Evolutionary conservation across 2,113 vertebrate genomes (phyloP).

Genomic region (Nettapus auritus): DNA sequence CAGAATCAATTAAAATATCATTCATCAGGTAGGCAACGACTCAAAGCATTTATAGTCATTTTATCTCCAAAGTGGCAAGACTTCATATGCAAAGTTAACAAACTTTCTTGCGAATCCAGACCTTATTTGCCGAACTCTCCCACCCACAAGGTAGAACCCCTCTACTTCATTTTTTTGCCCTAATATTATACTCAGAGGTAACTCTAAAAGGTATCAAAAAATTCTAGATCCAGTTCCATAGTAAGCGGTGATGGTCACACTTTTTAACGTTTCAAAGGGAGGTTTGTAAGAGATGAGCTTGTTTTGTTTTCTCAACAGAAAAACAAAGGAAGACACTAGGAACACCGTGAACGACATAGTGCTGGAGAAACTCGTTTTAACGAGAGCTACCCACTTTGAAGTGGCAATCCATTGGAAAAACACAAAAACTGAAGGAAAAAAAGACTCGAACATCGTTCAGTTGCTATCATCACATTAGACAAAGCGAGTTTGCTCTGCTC

Average conservation of each 20-base stretch:
- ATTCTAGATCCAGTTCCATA: not conserved
- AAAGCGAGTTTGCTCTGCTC: not conserved
- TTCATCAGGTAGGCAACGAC: not conserved
- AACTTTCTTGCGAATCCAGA: not conserved
- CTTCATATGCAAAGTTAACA: not conserved
- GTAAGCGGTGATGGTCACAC: not conserved
- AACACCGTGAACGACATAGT: not conserved
- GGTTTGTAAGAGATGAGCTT: not conserved
- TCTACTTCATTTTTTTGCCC: not conserved
- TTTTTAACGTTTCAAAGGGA: not conserved
- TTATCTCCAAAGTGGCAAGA: not conserved
- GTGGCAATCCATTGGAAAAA: not conserved
- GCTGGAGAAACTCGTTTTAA: not conserved
- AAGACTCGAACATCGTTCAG: not conserved
- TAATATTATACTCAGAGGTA: not conserved
- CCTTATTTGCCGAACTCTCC: not conserved
- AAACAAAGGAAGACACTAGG: not conserved
- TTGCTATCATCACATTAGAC: not conserved
- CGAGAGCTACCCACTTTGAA: not conserved
- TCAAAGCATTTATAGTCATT: not conserved
- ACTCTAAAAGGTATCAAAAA: not conserved
- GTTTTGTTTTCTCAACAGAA: not conserved
- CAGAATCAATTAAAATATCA: not conserved
- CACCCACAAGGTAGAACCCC: not conserved
- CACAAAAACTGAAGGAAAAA: not conserved